A percentile compares a stretch with the other conserved stretches of the same genome.
These are phyloP conservation scores for Mionectes macconnelli DNA, from an alignment of 2,113 vertebrate genomes.

Conservation along the genomic window DNA sequence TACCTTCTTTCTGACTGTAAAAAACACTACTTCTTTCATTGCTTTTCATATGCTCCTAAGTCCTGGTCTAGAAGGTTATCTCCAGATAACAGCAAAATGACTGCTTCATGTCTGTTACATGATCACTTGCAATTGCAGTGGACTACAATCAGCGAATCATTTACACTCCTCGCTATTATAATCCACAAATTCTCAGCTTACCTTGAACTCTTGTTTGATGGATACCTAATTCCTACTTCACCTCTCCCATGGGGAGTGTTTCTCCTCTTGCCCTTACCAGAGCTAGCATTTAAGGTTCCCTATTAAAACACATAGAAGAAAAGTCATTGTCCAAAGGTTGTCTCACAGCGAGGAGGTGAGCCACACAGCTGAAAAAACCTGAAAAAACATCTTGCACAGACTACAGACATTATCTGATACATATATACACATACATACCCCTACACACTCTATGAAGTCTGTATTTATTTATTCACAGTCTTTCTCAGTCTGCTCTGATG, in stretches of 20 bases:
- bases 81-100: not conserved
- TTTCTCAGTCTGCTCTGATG: not conserved
- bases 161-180: not conserved
- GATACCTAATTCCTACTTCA: not conserved
- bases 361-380: not conserved
- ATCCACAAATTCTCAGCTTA: not conserved
- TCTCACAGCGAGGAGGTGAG: not conserved
- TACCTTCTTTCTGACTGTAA: not conserved
- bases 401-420: not conserved
- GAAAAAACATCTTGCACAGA: not conserved
- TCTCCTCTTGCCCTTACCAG: not conserved
- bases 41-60: not conserved
- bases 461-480: not conserved
- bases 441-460: not conserved
- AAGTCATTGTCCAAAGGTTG: not conserved
- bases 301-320: not conserved
- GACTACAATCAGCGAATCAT: not conserved
- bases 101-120: not conserved
- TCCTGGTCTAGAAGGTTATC: not conserved
- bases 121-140: not conserved
- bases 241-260: not conserved
- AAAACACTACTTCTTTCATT: not conserved
- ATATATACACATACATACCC: fast-evolving
- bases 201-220: not conserved
- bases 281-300: not conserved